Conservation (phyloP, 2,888 invertebrate species). For the Alsophila aescularia region DNA sequence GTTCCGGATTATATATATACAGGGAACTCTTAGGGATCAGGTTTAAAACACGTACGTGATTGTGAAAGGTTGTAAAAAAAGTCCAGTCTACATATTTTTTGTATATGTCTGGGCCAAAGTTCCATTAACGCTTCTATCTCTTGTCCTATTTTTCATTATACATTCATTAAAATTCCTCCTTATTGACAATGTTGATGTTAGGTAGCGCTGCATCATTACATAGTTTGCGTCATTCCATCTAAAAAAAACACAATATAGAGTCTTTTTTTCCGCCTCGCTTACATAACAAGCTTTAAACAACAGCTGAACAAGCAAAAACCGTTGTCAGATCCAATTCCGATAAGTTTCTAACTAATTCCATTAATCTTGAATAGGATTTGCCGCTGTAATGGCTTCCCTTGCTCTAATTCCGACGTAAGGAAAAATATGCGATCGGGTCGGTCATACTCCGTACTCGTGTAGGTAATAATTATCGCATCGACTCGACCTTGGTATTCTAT, state of each 20-base stretch:
- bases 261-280: conserved; percentile 5
- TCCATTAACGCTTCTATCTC: no score
- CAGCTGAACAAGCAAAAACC: conserved; percentile 34
- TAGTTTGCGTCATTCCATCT: background rate
- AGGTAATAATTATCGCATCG: conserved; percentile 1
- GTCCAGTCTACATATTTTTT: no score
- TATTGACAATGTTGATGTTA: background rate
- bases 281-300: conserved; percentile 21
- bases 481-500: background rate
- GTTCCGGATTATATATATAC: no score
- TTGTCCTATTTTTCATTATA: no score
- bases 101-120: no score
- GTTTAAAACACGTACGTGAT: no score
- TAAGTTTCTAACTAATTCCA: conserved; percentile 46
- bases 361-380: conserved; percentile 48
- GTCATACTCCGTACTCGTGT: background rate
- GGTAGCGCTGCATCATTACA: background rate
- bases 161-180: no score
- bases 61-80: no score
- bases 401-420: conserved; percentile 37
- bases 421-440: conserved; percentile 2
- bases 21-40: no score
- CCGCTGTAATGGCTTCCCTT: conserved; percentile 47
- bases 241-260: background rate
- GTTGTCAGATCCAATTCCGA: conserved; percentile 49